Evolutionary conservation across 2,888 invertebrate species (phyloP), one percentile per base, ranked within the genome.

Genomic region (Andrena bicolor): DNA sequence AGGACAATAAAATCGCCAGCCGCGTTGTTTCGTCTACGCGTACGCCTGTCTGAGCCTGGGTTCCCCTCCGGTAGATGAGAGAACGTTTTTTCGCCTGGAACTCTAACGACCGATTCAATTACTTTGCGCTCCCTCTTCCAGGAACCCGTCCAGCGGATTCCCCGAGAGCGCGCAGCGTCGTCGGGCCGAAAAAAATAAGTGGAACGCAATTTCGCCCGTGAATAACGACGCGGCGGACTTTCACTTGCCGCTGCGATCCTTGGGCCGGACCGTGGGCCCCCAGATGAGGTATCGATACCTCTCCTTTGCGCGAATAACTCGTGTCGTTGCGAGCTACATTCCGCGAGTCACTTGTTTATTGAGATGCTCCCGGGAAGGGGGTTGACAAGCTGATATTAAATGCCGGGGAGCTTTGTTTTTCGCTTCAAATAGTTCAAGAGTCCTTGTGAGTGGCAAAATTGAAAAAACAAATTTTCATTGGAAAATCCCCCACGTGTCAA

Each of bases 171-270:
- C 60, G 72, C 72, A 6, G 30, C 41, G 20, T 35, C 20, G 58
- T 20, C 35, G 5, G 28, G 6, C 6, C 23, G 41, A 56, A 49
- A 58, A 70, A 70, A 83, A 76, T 30, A 81, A 83, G 81, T 73
- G 77, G 73, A 81, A 81, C 82, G 77, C 77, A 76, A 41, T 77
- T 81, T 83, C 76, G 83, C 83, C 56, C 76, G 56, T 66, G 77
- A 83, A 74, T 83, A 81, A 83, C 69, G 81, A 83, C 79, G 64
- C 69, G 53, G 76, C 66, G 70, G 58, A 82, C 84, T 83, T 83
- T 83, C 84, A 80, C 83, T 83, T 41, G 80, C 53, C 71, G 75
- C 28, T 70, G 76, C 78, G 71, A 80, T 71, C n/a, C 73, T 64
- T 51, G 53, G 30, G 10, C 48, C 58, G 53, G 30, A 13, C 48